Percentiles rank a stretch among this genome's conserved stretches.
phyloP scores from a whole-genome alignment of 1,140 invertebrate genomes.

The Manduca sexta region DNA sequence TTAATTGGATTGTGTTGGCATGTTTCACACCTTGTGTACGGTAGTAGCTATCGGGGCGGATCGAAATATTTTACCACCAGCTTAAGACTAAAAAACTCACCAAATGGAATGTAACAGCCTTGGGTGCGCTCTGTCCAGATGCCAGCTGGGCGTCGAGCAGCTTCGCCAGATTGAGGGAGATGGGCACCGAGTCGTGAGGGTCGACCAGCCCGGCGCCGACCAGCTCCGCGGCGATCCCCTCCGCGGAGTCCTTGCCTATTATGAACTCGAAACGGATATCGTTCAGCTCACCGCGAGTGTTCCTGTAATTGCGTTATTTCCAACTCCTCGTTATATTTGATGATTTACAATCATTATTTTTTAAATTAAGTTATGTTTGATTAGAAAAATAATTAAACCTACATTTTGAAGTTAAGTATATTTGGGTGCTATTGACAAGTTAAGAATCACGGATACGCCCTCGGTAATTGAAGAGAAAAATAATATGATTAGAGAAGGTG shows the following conservation, averaged over 20 bases:
- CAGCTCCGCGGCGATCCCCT: conserved; percentile 95
- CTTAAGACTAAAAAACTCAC: conserved; percentile 71
- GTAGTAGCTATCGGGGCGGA: too few relatives aligned
- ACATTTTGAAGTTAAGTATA: neutral
- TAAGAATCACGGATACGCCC: neutral
- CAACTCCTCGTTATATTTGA: too few relatives aligned
- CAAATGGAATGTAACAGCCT: conserved; percentile 92
- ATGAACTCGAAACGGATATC: conserved; percentile 98
- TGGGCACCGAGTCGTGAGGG: conserved; percentile 90
- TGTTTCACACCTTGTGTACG: too few relatives aligned
- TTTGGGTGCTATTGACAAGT: neutral
- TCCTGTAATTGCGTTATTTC: conserved; percentile 56
- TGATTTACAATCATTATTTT: too few relatives aligned
- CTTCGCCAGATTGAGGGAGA: conserved; percentile 94
- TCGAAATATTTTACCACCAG: too few relatives aligned
- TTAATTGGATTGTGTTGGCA: too few relatives aligned
- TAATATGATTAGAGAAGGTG: neutral
- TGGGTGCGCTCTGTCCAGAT: conserved; percentile 58
- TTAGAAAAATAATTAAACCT: too few relatives aligned
- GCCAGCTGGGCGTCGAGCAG: conserved; percentile 81
- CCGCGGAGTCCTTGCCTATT: conserved; percentile 91
- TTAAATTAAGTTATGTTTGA: too few relatives aligned
- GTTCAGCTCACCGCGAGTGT: conserved; percentile 93
- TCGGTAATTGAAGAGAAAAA: neutral
- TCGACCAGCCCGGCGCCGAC: conserved; percentile 96